A percentile compares a stretch with the other conserved stretches of the same genome.
Evolutionary conservation across 1,140 invertebrate species (phyloP).

Genomic region (Drosophila sucinea): DNA sequence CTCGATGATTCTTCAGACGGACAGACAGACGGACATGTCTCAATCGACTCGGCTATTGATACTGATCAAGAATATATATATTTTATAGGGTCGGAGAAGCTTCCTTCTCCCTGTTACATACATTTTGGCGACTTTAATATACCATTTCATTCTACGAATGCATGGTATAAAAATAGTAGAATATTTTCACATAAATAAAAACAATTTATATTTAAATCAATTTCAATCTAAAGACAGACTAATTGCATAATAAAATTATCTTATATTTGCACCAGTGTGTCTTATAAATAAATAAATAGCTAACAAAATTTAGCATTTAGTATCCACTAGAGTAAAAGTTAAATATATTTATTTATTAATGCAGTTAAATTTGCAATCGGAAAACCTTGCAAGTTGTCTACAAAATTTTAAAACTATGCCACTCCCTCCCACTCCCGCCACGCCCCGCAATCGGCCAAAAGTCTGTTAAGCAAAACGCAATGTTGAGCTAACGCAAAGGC

Average conservation of each 20-base stretch:
- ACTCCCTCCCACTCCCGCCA: background rate
- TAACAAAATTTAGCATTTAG: background rate
- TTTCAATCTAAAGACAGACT: background rate
- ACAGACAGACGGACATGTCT: too few species aligned
- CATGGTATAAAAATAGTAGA: too few species aligned
- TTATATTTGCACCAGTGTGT: background rate
- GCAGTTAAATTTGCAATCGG: conserved; percentile 3
- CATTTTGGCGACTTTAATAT: too few species aligned
- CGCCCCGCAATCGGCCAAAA: background rate
- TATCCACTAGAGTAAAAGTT: background rate
- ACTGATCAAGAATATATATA: too few species aligned
- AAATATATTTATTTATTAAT: conserved; percentile 14
- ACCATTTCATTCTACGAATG: too few species aligned
- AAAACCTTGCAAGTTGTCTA: conserved; percentile 1
- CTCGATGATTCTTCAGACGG: too few species aligned
- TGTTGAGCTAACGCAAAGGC: conserved; percentile 8
- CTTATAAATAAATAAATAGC: conserved; percentile 6
- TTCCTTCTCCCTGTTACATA: too few species aligned
- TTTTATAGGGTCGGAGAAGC: too few species aligned
- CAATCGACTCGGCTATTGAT: too few species aligned
- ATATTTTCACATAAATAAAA: background rate
- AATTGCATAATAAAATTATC: background rate
- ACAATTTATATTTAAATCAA: background rate
- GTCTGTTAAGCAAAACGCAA: conserved; percentile 42
- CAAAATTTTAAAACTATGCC: background rate